These are phyloP conservation scores for Aegypius monachus DNA, from an alignment of 2,113 vertebrate species.

Conservation along the genomic window DNA sequence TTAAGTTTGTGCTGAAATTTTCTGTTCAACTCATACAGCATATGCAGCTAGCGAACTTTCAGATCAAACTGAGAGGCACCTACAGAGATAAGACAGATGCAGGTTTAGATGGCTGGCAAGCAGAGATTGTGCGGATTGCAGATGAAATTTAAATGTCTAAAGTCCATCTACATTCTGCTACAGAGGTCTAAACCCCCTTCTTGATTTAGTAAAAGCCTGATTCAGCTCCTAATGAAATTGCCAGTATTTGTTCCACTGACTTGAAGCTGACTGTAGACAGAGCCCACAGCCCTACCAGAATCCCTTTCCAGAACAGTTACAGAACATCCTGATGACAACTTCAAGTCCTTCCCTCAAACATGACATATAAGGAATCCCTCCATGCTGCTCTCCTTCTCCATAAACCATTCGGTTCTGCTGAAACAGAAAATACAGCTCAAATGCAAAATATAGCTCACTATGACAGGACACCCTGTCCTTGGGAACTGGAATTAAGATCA, in stretches of 20 bases:
- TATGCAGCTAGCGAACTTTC: not conserved
- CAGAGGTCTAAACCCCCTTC: not conserved
- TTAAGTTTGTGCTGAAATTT: not conserved
- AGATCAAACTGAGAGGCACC: not conserved
- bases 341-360: not conserved
- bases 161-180: not conserved
- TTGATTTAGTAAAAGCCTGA: not conserved
- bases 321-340: not conserved
- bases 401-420: not conserved
- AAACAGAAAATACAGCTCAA: slow-evolving; percentile 1
- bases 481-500: not conserved
- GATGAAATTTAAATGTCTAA: not conserved
- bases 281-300: not conserved
- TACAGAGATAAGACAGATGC: not conserved
- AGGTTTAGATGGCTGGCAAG: not conserved
- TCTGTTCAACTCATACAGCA: not conserved
- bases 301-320: not conserved
- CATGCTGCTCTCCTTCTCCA: not conserved
- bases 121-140: not conserved
- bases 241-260: not conserved
- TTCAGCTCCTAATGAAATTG: slow-evolving; percentile 25
- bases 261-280: not conserved
- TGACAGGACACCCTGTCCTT: not conserved
- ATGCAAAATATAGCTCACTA: not conserved
- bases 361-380: not conserved